These are phyloP conservation scores for Megalopta genalis DNA, from an alignment of 1,140 invertebrate species.

Conservation along the genomic window DNA sequence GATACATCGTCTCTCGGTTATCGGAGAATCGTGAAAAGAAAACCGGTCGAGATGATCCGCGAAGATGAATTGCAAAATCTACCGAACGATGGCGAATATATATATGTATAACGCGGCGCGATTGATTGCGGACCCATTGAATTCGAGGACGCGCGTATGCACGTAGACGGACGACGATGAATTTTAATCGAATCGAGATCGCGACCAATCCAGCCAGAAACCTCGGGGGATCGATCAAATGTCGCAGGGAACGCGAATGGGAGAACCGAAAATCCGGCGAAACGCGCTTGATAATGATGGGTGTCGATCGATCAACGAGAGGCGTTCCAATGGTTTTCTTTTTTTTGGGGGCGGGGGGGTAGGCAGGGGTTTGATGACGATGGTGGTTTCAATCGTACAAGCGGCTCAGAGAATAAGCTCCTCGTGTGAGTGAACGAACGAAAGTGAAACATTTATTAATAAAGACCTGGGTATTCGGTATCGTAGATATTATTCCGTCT, in stretches of 20 bases:
- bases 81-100: no score
- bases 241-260: neutral
- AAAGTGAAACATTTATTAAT: slow-evolving; percentile 56
- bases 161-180: neutral
- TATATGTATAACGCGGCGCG: no score
- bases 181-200: neutral
- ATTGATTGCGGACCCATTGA: neutral
- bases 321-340: neutral
- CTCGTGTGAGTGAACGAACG: slow-evolving; percentile 50
- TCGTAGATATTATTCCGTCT: slow-evolving; percentile 43
- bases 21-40: neutral
- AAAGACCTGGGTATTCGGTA: slow-evolving; percentile 44
- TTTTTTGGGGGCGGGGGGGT: neutral
- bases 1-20: no score
- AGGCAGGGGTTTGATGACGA: neutral
- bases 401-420: slow-evolving; percentile 43
- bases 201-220: neutral
- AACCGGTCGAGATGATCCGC: neutral
- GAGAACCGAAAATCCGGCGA: slow-evolving; percentile 6
- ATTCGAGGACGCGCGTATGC: neutral
- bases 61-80: no score
- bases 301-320: slow-evolving; percentile 17
- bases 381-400: slow-evolving; percentile 10
- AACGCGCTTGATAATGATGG: slow-evolving; percentile 14
- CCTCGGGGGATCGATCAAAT: neutral